Base-by-base conservation (phyloP, 2,797 vertebrate species). In the Molossus alvarezi region DNA sequence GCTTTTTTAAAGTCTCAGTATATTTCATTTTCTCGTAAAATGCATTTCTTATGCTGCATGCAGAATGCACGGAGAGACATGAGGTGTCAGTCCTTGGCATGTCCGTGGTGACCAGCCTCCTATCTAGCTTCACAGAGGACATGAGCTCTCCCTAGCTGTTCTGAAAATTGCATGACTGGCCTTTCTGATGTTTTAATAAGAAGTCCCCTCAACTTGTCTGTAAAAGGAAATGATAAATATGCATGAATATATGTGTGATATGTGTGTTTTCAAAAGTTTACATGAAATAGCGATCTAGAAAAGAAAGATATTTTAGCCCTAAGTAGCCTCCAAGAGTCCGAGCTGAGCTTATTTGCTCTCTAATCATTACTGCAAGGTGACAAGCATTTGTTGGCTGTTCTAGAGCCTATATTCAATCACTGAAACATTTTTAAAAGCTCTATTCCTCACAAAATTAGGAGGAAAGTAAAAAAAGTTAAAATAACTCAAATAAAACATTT, bases 251-350 rank as follows among this genome's bases (percentile, higher is more conserved):
- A 95, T 97, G 83, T 62, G 92, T 97, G 89, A 71, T 23, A 95
- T 97, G 83, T 62, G 92, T 97, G 89, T 97, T 97, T 87, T 94
- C 96, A 97, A 96, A 97, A 93, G 82, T 92, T 84, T 90, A 21
- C 5, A 41, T 88, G 69, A 94, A 93, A 87, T 69, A 55, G 0
- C 18, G 64, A 21, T 75, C 33, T 33, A 71, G 48, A 62, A 71
- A 94, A 81, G 80, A 96, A 90, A 90, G 60, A 41, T 21, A 85
- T 17, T 48, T 86, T 90, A 87, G 55, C 57, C 65, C 14, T 53
- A 69, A 9, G 5, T 76, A 55, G 29, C 9, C 29, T 18, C 10
- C 11, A 23, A 90, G 33, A 90, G 11, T 45, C 48, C 17, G 21
- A 81, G n/a, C 13, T 41, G 20, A 71, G 55, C 29, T 58, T 62